Conservation (phyloP, 2,113 vertebrate species). For the Protobothrops mucrosquamatus region DNA sequence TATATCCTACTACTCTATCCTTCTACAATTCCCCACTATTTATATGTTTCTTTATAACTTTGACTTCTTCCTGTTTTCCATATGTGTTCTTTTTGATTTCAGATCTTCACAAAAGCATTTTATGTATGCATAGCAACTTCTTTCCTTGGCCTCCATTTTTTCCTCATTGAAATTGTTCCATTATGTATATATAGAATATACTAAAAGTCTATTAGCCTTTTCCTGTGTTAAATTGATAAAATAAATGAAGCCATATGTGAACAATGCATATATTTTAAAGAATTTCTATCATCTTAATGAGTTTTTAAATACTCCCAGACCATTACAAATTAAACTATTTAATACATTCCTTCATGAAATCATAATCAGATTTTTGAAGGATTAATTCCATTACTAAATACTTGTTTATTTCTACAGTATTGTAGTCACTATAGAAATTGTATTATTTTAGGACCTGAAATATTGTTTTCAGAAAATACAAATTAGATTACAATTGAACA, state of each 20-base stretch:
- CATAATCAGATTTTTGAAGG: background rate
- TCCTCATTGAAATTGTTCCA: background rate
- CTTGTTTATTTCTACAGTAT: background rate
- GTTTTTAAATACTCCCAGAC: constrained; percentile 5
- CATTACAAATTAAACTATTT: background rate
- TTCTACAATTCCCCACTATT: background rate
- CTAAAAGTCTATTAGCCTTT: background rate
- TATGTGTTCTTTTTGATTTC: background rate
- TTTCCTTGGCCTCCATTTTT: background rate
- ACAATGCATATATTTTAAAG: background rate
- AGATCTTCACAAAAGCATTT: background rate
- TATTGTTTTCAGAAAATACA: background rate
- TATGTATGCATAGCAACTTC: background rate
- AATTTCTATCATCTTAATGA: background rate
- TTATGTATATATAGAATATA: background rate
- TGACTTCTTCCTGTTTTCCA: background rate
- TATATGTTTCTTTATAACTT: background rate
- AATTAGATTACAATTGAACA: background rate
- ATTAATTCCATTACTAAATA: background rate
- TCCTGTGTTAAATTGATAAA: constrained; percentile 15
- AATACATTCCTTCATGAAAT: constrained; percentile 3
- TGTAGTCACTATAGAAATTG: background rate
- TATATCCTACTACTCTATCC: background rate
- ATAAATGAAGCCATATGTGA: background rate
- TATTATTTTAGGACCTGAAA: background rate